Base-by-base conservation (phyloP, 2,797 vertebrate genomes). In the Melopsittacus undulatus region DNA sequence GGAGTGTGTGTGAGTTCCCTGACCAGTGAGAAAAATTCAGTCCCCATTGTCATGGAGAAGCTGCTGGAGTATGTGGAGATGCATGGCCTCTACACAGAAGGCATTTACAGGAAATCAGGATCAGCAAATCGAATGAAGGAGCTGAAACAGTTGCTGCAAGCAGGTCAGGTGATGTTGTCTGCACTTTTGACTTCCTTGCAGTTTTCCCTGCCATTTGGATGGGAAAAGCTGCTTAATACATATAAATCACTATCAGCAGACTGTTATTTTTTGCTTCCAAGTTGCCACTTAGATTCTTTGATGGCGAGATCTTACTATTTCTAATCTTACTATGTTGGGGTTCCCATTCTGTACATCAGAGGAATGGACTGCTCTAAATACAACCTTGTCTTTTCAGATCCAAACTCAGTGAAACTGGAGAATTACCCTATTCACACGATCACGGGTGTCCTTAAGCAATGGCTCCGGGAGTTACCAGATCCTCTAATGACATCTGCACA, bases 41-140 rank as follows among this genome's bases (percentile, higher is more conserved):
- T 99, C 4, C 99, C 99, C 1, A 20, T 99, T n/a, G 99, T 99
- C 83, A 97, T 99, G 97, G 99, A 99, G 98, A 99, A 99, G 95
- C 96, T 99, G 97, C 98, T 99, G 89, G 99, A 99, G 95, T 99
- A 99, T 0, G 99, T 99, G 95, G 99, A 99, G 98, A 99, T 99
- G 98, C 98, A 99, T 0, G 99, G 99, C 77, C 98, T 99, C 49
- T 99, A 99, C 97, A 99, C 99, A 0, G 99, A 99, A 94, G 99
- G 99, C 92, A 99, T 99, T 95, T 99, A 99, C 95, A 99, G 99
- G 95, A 99, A 99, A 91, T 99, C 99, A 0, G 99, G 99, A 4
- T 98, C 99, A 0, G 99, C 99, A 84, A 99, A 99, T 93, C 98
- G 99, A 21, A 99, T 99, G 59, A 98, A 99, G 94, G 99, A 99